phyloP scores from a whole-genome alignment of 2,797 vertebrate genomes.

The Spizella passerina region DNA sequence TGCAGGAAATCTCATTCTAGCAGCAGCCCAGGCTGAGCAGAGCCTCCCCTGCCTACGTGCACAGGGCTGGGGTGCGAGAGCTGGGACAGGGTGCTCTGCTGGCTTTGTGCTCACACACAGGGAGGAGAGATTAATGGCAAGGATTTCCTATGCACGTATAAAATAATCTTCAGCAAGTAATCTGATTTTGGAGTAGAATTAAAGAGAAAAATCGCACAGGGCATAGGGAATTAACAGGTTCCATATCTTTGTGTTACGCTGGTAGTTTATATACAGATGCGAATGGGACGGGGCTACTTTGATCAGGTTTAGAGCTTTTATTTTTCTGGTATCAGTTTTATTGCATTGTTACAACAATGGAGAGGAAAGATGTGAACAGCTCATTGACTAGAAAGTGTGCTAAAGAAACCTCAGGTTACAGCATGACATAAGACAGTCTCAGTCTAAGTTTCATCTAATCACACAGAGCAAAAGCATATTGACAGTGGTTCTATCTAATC shows the following conservation, averaged over 20 bases:
- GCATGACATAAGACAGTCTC: too few species aligned
- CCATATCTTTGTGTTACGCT: background rate
- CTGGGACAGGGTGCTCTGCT: background rate
- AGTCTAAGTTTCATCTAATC: too few species aligned
- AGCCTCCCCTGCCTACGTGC: background rate
- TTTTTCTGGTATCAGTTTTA: too few species aligned
- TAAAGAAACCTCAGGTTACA: too few species aligned
- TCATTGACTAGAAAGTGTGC: too few species aligned
- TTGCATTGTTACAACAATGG: too few species aligned
- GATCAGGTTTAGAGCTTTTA: too few species aligned
- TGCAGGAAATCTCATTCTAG: background rate
- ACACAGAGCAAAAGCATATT: too few species aligned
- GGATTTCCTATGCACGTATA: background rate
- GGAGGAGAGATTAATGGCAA: background rate
- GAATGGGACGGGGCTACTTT: too few species aligned
- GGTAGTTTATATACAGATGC: too few species aligned
- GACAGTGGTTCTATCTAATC: too few species aligned
- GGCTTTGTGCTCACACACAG: background rate
- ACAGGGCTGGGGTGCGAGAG: background rate
- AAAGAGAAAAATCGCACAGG: background rate
- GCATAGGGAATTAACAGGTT: background rate
- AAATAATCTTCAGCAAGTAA: background rate
- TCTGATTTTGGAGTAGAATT: background rate
- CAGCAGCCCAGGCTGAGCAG: background rate
- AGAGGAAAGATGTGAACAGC: too few species aligned